Percentiles rank a stretch among this genome's conserved stretches.
phyloP scores from a whole-genome alignment of 2,797 vertebrate genomes.

The Xerus rutilus region DNA sequence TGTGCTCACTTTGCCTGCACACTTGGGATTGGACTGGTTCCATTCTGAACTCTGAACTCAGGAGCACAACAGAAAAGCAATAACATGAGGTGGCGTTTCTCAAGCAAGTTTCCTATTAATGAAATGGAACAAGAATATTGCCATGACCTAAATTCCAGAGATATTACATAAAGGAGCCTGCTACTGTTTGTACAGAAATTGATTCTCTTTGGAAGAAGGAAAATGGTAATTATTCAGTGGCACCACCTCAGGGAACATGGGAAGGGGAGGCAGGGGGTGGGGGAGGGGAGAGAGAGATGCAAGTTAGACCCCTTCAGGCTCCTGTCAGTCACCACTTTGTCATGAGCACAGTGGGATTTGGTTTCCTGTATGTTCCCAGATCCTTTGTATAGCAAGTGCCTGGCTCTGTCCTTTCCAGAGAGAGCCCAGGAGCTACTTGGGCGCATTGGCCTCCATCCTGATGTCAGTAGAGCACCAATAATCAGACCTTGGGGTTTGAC shows the following conservation, averaged over 20 bases:
- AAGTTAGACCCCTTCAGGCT: neutral
- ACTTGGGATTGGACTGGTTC: neutral
- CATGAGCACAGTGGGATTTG: neutral
- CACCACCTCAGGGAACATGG: neutral
- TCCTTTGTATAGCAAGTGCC: neutral
- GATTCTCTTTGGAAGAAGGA: conserved; percentile 43
- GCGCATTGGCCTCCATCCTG: neutral
- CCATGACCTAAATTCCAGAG: conserved; percentile 49
- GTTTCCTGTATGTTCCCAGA: neutral
- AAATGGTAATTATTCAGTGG: conserved; percentile 16
- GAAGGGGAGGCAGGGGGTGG: too few species aligned
- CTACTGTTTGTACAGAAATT: neutral
- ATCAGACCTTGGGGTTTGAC: neutral
- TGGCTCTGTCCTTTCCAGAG: neutral
- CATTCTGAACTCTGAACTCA: neutral
- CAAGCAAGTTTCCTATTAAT: conserved; percentile 18
- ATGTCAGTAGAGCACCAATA: neutral
- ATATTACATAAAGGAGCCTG: neutral
- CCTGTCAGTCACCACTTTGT: neutral
- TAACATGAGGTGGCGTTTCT: neutral
- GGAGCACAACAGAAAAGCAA: neutral
- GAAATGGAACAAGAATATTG: neutral
- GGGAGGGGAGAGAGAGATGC: neutral
- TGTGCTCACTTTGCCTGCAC: neutral
- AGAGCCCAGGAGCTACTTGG: neutral